Conservation (phyloP, 2,797 vertebrate species). For the Onychomys torridus region DNA sequence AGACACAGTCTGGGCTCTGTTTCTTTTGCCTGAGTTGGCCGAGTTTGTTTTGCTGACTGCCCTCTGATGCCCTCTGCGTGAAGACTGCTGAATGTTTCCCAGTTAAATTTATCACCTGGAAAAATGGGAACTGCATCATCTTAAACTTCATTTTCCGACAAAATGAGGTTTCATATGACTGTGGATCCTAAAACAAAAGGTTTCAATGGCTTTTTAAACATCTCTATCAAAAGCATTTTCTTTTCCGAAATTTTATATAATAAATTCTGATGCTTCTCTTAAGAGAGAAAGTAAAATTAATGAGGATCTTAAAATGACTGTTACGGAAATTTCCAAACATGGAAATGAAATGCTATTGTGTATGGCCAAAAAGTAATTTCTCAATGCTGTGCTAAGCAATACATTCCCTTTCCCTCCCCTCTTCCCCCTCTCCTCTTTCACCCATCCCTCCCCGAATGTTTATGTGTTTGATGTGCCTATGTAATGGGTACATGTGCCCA, state of each 20-base stretch:
- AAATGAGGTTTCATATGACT: neutral
- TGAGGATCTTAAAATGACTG: neutral
- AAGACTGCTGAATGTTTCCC: neutral
- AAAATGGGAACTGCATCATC: neutral
- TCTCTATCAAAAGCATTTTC: neutral
- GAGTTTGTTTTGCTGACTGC: neutral
- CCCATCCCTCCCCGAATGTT: neutral
- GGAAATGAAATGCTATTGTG: neutral
- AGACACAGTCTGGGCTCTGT: neutral
- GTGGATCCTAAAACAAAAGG: neutral
- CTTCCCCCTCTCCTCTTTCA: neutral
- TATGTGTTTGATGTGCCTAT: neutral
- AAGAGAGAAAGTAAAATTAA: conserved; percentile 12
- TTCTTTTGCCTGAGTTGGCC: neutral
- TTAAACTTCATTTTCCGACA: neutral
- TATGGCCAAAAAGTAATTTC: neutral
- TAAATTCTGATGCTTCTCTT: neutral
- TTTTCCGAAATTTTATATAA: neutral
- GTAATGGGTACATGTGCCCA: no score
- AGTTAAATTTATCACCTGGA: conserved; percentile 1
- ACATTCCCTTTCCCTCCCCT: no score
- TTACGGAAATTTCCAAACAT: neutral
- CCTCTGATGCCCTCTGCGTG: neutral
- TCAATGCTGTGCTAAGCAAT: neutral
- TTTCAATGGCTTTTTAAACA: conserved; percentile 19